phyloP scores from a whole-genome alignment of 2,113 vertebrate species.

The Bujurquina vittata region DNA sequence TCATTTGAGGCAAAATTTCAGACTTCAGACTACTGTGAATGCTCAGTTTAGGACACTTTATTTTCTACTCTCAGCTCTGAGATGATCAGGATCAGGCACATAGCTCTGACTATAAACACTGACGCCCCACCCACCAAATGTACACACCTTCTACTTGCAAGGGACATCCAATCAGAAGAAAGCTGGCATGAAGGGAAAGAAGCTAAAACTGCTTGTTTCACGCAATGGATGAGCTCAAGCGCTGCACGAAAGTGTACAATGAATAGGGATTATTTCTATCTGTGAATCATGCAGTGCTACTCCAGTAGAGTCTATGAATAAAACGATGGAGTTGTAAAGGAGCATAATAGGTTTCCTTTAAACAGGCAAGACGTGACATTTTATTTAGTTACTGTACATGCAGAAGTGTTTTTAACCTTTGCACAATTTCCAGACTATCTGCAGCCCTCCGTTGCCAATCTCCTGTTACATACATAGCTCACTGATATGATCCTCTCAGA shows the following conservation, averaged over 20 bases:
- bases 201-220: background rate
- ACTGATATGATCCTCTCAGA: background rate
- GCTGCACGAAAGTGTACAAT: background rate
- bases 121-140: background rate
- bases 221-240: background rate
- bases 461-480: background rate
- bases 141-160: background rate
- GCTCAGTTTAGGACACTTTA: too few species aligned
- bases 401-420: background rate
- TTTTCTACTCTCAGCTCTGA: too few species aligned
- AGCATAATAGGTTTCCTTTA: background rate
- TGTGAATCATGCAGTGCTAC: background rate
- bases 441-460: background rate
- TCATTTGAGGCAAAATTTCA: too few species aligned
- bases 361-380: background rate
- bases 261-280: background rate
- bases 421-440: background rate
- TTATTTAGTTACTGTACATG: background rate
- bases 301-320: too few species aligned
- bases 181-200: background rate
- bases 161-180: background rate
- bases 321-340: background rate
- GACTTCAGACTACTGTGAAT: too few species aligned
- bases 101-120: background rate
- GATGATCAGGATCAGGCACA: background rate